A percentile compares a stretch with the other conserved stretches of the same genome.
Conservation (phyloP, 2,113 vertebrate species). For the Tenrec ecaudatus region DNA sequence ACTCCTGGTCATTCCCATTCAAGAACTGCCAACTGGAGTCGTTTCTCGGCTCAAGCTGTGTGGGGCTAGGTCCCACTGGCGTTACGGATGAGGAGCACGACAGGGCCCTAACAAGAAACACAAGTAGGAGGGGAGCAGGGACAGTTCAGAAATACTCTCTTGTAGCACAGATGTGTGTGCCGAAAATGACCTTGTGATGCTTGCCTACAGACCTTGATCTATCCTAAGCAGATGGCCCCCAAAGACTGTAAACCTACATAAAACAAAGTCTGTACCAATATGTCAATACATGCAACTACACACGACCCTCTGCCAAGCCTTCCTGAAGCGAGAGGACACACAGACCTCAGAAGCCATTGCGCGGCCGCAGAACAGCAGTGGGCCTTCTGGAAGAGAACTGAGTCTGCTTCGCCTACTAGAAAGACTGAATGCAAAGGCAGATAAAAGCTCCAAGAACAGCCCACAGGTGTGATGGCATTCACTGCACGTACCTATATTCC, state of each 20-base stretch:
- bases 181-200: constrained; percentile 61
- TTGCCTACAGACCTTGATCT: constrained; percentile 60
- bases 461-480: constrained; percentile 68
- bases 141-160: constrained; percentile 62
- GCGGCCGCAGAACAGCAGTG: constrained; percentile 66
- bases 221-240: constrained; percentile 58
- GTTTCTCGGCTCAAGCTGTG: constrained; percentile 77
- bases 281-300: background rate
- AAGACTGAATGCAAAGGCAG: constrained; percentile 74
- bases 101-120: constrained; percentile 69
- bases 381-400: background rate
- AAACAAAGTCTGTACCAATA: constrained; percentile 67
- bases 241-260: constrained; percentile 47
- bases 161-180: constrained; percentile 54
- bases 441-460: constrained; percentile 62
- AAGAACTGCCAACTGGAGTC: constrained; percentile 79
- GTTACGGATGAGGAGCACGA: constrained; percentile 77
- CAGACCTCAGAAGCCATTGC: constrained; percentile 65
- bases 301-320: constrained; percentile 24
- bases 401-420: constrained; percentile 24
- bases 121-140: constrained; percentile 29
- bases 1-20: constrained; percentile 79
- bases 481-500: constrained; percentile 76
- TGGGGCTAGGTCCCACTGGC: constrained; percentile 70
- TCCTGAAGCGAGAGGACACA: constrained; percentile 55